phyloP scores from a whole-genome alignment of 2,888 invertebrate genomes.

The Orgyia antiqua region DNA sequence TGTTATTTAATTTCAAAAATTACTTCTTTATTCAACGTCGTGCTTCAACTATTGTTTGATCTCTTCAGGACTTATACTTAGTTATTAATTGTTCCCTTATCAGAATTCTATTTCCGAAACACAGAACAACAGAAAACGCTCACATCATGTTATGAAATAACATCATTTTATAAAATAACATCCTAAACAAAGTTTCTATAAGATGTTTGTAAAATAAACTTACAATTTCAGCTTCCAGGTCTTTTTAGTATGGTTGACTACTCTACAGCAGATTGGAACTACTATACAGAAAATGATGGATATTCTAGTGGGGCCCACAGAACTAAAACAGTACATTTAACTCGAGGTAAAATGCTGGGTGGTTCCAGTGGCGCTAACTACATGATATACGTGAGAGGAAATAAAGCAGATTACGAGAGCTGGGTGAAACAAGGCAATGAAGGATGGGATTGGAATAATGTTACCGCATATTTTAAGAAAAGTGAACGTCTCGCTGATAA shows the following conservation, averaged over 20 bases:
- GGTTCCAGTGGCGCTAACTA: constrained; percentile 82
- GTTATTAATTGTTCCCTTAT: no score
- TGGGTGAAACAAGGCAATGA: constrained; percentile 76
- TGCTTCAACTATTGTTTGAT: no score
- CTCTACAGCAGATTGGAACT: constrained; percentile 39
- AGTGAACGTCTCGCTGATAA: constrained; percentile 33
- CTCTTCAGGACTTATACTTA: no score
- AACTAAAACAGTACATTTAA: constrained; percentile 43
- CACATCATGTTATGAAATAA: no score
- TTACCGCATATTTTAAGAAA: constrained; percentile 43
- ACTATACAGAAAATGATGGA: constrained; percentile 36
- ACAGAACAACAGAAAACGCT: no score
- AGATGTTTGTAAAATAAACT: no score
- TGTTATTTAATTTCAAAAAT: neutral
- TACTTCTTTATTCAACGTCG: neutral
- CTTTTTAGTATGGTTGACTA: constrained; percentile 32
- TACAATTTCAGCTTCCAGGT: constrained; percentile 44
- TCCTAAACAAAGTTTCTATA: no score
- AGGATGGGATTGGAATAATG: constrained; percentile 44
- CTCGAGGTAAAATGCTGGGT: constrained; percentile 82
- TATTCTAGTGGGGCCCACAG: constrained; percentile 38
- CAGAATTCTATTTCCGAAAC: no score
- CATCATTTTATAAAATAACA: no score
- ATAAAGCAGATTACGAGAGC: constrained; percentile 78
- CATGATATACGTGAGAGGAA: constrained; percentile 82